A percentile compares a stretch with the other conserved stretches of the same genome.
These are phyloP conservation scores for Astyanax mexicanus DNA, from an alignment of 2,797 vertebrate genomes.

Conservation along the genomic window DNA sequence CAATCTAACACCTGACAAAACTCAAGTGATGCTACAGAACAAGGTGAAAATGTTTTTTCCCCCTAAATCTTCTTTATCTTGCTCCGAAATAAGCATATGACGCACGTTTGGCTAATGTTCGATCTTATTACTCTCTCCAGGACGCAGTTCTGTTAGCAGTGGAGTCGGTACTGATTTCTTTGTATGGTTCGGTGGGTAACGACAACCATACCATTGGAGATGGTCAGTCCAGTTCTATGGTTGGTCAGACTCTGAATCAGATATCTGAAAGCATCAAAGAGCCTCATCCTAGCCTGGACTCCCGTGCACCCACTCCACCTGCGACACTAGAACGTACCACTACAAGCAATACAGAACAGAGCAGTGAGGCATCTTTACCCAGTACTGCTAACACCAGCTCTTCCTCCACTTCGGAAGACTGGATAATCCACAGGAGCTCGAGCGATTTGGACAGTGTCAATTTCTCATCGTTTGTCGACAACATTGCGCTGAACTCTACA, in stretches of 20 bases:
- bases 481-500: slow-evolving; percentile 46
- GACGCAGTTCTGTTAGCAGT: slow-evolving; percentile 87
- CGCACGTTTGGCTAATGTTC: not conserved
- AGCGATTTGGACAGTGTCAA: slow-evolving; percentile 51
- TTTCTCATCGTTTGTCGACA: slow-evolving; percentile 60
- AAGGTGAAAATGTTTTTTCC: slow-evolving; percentile 76
- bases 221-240: not conserved
- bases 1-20: slow-evolving; percentile 96
- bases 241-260: not conserved
- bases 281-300: not conserved
- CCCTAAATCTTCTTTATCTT: not conserved
- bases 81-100: not conserved
- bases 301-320: not conserved
- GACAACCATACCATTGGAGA: slow-evolving; percentile 25
- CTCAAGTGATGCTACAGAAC: slow-evolving; percentile 90
- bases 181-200: slow-evolving; percentile 80
- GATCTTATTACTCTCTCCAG: slow-evolving; percentile 67
- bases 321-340: slow-evolving; percentile 15
- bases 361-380: slow-evolving; percentile 37
- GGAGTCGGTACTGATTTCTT: slow-evolving; percentile 87
- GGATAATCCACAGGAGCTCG: slow-evolving; percentile 68
- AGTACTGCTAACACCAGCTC: slow-evolving; percentile 74
- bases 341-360: slow-evolving; percentile 18
- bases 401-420: slow-evolving; percentile 76
- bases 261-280: not conserved